Conservation (phyloP, 2,888 invertebrate species). For the Andrena flavipes region DNA sequence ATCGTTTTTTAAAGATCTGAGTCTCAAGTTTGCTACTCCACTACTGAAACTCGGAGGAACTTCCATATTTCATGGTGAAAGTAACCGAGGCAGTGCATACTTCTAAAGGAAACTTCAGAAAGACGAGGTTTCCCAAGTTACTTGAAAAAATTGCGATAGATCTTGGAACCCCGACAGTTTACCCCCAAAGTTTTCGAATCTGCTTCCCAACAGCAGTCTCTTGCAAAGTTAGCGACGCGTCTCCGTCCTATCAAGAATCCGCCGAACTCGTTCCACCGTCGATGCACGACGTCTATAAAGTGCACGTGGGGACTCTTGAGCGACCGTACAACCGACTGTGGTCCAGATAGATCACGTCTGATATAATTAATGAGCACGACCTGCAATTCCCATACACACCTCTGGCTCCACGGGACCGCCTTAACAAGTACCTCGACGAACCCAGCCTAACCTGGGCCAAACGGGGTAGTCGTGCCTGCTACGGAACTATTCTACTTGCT, state of each 20-base stretch:
- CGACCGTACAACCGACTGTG: constrained; percentile 67
- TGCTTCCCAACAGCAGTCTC: constrained; percentile 15
- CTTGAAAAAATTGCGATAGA: no score
- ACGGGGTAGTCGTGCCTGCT: constrained; percentile 46
- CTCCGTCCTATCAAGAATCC: constrained; percentile 7
- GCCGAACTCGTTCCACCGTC: constrained; percentile 18
- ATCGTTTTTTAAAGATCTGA: no score
- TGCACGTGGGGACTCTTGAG: constrained; percentile 69
- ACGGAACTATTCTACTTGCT: constrained; percentile 65
- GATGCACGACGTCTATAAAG: constrained; percentile 57
- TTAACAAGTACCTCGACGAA: constrained; percentile 74
- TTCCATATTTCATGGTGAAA: no score
- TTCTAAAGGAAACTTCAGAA: no score
- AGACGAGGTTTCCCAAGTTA: no score
- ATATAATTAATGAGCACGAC: constrained; percentile 82
- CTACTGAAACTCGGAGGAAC: no score
- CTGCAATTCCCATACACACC: constrained; percentile 82
- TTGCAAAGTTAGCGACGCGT: constrained; percentile 9
- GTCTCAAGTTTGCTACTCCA: no score
- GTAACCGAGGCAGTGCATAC: no score
- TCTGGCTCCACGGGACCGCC: constrained; percentile 70
- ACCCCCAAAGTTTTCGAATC: no score
- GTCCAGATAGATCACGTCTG: constrained; percentile 81
- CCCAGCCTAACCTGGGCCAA: constrained; percentile 63
- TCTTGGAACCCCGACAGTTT: no score